phyloP scores from a whole-genome alignment of 1,140 invertebrate genomes.

The Pseudobourletiella spinata region DNA sequence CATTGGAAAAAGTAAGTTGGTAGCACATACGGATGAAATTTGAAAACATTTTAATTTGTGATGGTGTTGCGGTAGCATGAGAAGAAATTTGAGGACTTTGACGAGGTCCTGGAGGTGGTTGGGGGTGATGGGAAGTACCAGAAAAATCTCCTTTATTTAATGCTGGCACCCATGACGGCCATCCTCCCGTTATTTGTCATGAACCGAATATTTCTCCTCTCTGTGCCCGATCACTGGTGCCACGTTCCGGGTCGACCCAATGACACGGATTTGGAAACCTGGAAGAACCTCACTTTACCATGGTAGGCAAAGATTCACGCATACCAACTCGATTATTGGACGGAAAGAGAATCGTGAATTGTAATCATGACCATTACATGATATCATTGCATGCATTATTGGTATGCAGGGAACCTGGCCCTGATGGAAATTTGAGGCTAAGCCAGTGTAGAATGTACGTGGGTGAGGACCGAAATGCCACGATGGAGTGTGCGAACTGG shows the following conservation, averaged over 20 bases:
- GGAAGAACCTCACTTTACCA: conserved; percentile 34
- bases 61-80: too few relatives aligned
- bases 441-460: conserved; percentile 3
- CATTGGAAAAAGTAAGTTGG: too few relatives aligned
- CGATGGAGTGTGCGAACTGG: conserved; percentile 22
- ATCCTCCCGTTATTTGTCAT: conserved; percentile 25
- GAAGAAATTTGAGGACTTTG: conserved; percentile 30
- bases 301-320: too few relatives aligned
- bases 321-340: too few relatives aligned
- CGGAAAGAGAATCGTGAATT: too few relatives aligned
- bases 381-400: too few relatives aligned
- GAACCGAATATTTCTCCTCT: conserved; percentile 32
- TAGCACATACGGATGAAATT: too few relatives aligned
- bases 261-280: conserved; percentile 11
- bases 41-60: too few relatives aligned
- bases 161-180: conserved; percentile 25
- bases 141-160: conserved; percentile 23
- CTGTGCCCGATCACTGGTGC: conserved; percentile 26
- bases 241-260: conserved; percentile 25
- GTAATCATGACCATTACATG: too few relatives aligned
- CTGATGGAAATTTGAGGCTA: neutral
- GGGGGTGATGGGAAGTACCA: conserved; percentile 31
- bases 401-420: neutral
- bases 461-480: neutral
- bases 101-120: conserved; percentile 30